Evolutionary conservation across 2,797 vertebrate species (phyloP).

Genomic region (Gambusia yucatana): DNA sequence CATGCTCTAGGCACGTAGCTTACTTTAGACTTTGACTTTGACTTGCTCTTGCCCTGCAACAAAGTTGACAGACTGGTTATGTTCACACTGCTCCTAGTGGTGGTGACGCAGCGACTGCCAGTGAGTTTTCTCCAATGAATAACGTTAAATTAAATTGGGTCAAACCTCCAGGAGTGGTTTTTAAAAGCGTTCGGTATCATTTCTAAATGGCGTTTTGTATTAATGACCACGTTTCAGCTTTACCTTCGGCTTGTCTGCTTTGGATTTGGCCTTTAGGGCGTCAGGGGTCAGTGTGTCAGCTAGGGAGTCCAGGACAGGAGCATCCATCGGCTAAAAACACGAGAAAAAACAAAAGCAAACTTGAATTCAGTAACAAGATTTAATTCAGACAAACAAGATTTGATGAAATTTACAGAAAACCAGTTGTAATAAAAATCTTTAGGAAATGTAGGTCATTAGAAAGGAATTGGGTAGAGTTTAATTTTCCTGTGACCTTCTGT

Average conservation of each 20-base stretch:
- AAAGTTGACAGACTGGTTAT: slow-evolving; percentile 69
- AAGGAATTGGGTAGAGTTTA: neutral
- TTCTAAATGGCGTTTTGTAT: neutral
- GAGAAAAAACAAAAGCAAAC: neutral
- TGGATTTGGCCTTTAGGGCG: slow-evolving; percentile 52
- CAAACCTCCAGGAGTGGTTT: neutral
- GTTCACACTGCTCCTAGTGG: neutral
- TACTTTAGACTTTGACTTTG: slow-evolving; percentile 84
- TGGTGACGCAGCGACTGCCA: no score
- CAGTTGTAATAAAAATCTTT: neutral
- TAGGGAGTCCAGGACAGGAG: slow-evolving; percentile 65
- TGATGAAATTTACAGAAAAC: neutral
- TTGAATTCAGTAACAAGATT: neutral
- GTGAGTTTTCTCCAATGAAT: neutral
- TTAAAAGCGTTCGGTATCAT: neutral
- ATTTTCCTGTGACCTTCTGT: slow-evolving; percentile 60
- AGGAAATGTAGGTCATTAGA: neutral
- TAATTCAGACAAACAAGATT: neutral
- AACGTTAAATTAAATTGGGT: neutral
- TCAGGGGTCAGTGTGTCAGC: slow-evolving; percentile 65
- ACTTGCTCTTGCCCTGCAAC: slow-evolving; percentile 82
- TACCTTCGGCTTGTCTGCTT: slow-evolving; percentile 80
- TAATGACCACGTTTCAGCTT: neutral
- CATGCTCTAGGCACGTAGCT: slow-evolving; percentile 65
- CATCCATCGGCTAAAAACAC: slow-evolving; percentile 64